Percentiles rank a stretch among this genome's conserved stretches.
These are phyloP conservation scores for Intellagama lesueurii DNA, from an alignment of 2,797 vertebrate genomes.

Conservation along the genomic window DNA sequence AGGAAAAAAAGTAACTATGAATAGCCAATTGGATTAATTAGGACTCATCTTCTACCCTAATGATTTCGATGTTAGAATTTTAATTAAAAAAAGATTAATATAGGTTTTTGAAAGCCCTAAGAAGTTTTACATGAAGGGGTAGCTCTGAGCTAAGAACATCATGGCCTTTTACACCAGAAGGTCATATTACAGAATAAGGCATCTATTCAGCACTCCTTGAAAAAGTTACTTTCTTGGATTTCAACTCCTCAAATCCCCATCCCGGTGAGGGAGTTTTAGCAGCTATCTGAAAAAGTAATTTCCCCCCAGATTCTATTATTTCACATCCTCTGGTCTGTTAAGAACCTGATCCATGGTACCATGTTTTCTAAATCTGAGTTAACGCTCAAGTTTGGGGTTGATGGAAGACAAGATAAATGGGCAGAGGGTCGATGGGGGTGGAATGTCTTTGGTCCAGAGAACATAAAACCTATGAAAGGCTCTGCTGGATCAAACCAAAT, in stretches of 20 bases:
- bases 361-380: neutral
- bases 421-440: neutral
- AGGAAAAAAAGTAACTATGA: conserved; percentile 21
- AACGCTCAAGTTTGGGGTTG: neutral
- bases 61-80: neutral
- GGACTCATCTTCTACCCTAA: conserved; percentile 29
- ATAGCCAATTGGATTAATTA: conserved; percentile 40
- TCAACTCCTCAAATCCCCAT: too few relatives aligned
- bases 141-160: neutral
- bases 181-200: too few relatives aligned
- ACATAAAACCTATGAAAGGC: too few relatives aligned
- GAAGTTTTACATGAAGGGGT: neutral
- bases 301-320: too few relatives aligned
- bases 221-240: too few relatives aligned
- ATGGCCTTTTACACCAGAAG: neutral
- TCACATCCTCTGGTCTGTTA: neutral
- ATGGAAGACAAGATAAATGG: neutral
- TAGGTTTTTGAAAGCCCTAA: neutral
- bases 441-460: neutral
- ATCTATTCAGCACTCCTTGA: too few relatives aligned
- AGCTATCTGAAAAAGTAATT: too few relatives aligned
- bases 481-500: too few relatives aligned
- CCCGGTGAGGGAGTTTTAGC: too few relatives aligned
- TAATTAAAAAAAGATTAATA: neutral
- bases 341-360: neutral